Evolutionary conservation across 2,888 invertebrate species (phyloP), one percentile per base, ranked within the genome.

Genomic region (Cartodere bifasciata): DNA sequence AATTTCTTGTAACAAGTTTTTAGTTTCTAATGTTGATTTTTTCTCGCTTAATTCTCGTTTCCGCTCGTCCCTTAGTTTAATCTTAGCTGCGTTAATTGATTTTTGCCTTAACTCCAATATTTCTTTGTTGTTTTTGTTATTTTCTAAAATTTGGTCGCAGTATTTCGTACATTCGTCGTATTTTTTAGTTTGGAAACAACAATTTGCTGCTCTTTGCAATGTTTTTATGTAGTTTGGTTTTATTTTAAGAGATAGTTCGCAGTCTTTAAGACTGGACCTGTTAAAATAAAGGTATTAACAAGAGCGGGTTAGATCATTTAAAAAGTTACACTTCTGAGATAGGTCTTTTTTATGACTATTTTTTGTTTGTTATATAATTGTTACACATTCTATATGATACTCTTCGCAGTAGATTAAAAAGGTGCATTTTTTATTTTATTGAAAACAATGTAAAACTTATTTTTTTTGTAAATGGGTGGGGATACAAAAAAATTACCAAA

Each of bases 211-310:
- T 51, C 85, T 63, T 16, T 71, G 55, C 32, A 77, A 62, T 0
- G 85, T 81, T 64, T 95, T 92, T 1, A 64, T 53, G 55, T 94
- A 87, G 37, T 75, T 64, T 0, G 79, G 70, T 43, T 85, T 80
- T 24, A 81, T 67, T 47, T 73, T 70, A 13, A 91, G 49, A 0
- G 92, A 88, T 47, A 68, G 64, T 49, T 83, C 72, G 39, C 86
- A 84, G 55, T 95, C 95, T 37, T 63, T 66, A 10, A 91, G 61
- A 6, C 85, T 67, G 2, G 87, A 85, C 43, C 75, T 68, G 43
- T 22, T 29, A 31, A 27, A 34, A 23, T 12, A 21, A 21, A 11
- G n/a, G 9, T 22, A 11, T 3, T 23, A 20, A 16, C 2, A 17
- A 6, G 6, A 9, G 20, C 9, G n/a, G n/a, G n/a, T n/a, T n/a